Conservation (phyloP, 1,140 invertebrate species). For the Drosophila santomea region DNA sequence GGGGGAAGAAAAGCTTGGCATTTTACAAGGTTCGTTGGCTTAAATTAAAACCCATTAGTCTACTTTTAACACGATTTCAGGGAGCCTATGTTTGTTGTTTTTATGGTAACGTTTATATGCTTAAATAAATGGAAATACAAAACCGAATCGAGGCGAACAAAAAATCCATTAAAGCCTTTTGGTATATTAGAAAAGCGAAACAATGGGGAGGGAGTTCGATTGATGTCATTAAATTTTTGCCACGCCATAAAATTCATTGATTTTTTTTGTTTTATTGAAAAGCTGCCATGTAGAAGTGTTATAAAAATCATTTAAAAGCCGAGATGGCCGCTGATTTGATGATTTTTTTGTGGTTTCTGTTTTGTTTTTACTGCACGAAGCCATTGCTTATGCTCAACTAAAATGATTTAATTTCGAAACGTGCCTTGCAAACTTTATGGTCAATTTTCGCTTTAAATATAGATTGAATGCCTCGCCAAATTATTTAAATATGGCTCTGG, state of each 20-base stretch:
- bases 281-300: conserved; percentile 60
- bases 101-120: conserved; percentile 69
- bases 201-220: conserved; percentile 58
- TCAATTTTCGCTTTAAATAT: conserved; percentile 73
- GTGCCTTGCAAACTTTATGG: conserved; percentile 75
- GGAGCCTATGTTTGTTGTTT: conserved; percentile 37
- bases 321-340: conserved; percentile 55
- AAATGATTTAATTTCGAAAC: conserved; percentile 84
- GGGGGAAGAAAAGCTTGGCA: conserved; percentile 18
- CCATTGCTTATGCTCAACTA: conserved; percentile 58
- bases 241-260: conserved; percentile 67
- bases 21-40: conserved; percentile 38
- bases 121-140: conserved; percentile 54
- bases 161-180: conserved; percentile 73
- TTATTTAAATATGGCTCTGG: conserved; percentile 44
- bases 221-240: conserved; percentile 75
- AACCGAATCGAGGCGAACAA: conserved; percentile 23
- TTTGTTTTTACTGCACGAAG: conserved; percentile 34
- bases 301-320: conserved; percentile 80
- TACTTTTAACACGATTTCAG: conserved; percentile 68
- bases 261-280: conserved; percentile 44
- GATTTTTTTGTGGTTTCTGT: conserved; percentile 20
- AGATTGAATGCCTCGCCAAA: conserved; percentile 40
- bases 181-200: conserved; percentile 61
- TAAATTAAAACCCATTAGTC: conserved; percentile 77